A percentile compares a stretch with the other conserved stretches of the same genome.
Evolutionary conservation across 2,113 vertebrate genomes (phyloP).

Genomic region (Bothrops jararaca): DNA sequence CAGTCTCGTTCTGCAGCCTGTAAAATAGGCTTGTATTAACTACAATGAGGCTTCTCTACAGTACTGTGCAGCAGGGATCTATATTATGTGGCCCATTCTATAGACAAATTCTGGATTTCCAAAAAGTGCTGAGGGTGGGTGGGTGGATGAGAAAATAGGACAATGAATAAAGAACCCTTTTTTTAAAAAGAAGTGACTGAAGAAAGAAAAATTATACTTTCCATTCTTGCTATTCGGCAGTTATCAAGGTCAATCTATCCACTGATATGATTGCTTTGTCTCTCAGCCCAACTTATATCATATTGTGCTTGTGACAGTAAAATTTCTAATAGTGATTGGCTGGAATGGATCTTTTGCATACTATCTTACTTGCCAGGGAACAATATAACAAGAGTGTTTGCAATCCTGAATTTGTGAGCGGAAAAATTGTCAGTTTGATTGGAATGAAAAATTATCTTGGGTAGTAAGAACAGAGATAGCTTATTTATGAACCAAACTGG

Average conservation of each 20-base stretch:
- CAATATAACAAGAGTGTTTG: neutral
- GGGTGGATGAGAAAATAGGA: neutral
- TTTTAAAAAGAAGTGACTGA: neutral
- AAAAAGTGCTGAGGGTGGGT: neutral
- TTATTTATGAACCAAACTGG: neutral
- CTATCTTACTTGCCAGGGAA: neutral
- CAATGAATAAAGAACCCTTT: neutral
- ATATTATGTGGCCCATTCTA: neutral
- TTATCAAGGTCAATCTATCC: too few relatives aligned
- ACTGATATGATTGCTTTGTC: neutral
- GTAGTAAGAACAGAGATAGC: neutral
- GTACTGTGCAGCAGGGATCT: neutral
- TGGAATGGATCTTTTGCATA: neutral
- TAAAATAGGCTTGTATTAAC: neutral
- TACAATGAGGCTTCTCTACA: neutral
- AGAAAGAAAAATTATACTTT: neutral
- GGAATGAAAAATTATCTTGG: neutral
- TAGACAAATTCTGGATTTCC: neutral
- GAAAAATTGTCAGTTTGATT: neutral
- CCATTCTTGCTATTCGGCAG: neutral
- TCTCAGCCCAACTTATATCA: neutral
- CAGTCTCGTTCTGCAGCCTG: constrained; percentile 95
- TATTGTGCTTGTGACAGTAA: neutral
- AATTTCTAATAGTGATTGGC: neutral
- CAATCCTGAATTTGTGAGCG: neutral